These are phyloP conservation scores for Okapia johnstoni DNA, from an alignment of 2,113 vertebrate species.

Conservation along the genomic window DNA sequence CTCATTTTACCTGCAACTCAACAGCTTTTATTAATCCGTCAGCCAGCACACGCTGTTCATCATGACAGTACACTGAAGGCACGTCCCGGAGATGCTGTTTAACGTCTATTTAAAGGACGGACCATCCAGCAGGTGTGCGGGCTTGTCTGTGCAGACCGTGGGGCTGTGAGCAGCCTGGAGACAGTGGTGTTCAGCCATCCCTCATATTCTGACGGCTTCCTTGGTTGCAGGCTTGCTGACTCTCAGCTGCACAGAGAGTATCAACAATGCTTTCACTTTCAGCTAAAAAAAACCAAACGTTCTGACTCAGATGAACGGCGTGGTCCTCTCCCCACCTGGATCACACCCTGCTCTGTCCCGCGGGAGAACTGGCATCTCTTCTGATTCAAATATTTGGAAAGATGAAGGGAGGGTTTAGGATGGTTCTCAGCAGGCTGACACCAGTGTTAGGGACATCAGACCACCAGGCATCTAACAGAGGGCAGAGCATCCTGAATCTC, in stretches of 20 bases:
- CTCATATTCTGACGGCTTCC: not conserved
- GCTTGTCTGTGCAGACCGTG: not conserved
- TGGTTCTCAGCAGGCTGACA: not conserved
- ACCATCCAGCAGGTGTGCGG: not conserved
- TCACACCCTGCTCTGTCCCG: fast-evolving
- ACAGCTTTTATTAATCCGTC: fast-evolving
- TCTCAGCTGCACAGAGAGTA: not conserved
- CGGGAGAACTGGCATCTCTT: not conserved
- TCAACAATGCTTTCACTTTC: not conserved
- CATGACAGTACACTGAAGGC: not conserved
- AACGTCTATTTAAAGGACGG: not conserved
- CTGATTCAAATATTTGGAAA: not conserved
- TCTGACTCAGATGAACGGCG: not conserved
- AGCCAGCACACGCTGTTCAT: not conserved
- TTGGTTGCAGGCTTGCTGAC: not conserved
- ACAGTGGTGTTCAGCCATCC: fast-evolving
- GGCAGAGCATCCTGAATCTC: not conserved
- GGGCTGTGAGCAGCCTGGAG: not conserved
- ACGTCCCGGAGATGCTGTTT: fast-evolving
- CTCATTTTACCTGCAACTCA: not conserved
- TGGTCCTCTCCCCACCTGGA: not conserved
- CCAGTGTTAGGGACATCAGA: fast-evolving
- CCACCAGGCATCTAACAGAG: fast-evolving
- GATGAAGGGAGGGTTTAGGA: not conserved
- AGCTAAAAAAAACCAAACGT: not conserved